Evolutionary conservation across 2,797 vertebrate species (phyloP), one percentile per base, ranked within the genome.

Genomic region (Mallotus villosus): DNA sequence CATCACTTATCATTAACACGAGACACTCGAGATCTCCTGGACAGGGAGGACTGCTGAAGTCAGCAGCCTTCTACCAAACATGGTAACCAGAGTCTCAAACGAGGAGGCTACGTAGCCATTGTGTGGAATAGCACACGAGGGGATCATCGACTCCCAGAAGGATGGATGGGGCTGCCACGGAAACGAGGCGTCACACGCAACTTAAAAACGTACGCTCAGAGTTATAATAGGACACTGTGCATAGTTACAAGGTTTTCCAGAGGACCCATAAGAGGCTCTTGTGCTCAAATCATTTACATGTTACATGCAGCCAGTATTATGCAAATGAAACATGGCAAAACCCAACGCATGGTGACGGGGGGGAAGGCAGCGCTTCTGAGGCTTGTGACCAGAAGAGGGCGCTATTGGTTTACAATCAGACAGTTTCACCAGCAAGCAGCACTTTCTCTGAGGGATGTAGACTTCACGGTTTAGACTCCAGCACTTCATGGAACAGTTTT

Each of bases 311-410:
- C 29, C 34, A 19, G 27, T 37, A 37, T 37, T 8, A 37, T 37
- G 34, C 34, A 46, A 46, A 46, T 46, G 41, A 46, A 46, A 14
- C 41, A 46, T 14, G 41, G 41, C 41, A 46, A 46, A 46, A 46
- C 41, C 41, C 9, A 3, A 46, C 41, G 2, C 27, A 29, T 29
- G 27, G 17, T 8, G 53, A 19, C 53, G 1, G 1, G 5, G 5
- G 19, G 21, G n/a, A 19, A 19, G 53, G 1, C 53, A n/a, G 3
- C 17, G 11, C 41, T 46, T 29, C 27, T 46, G 41, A 46, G 11
- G 0, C 0, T 9, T 55, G 19, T 0, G 0, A 19, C 74, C 91
- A 89, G 66, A 67, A 88, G 91, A 80, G 82, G 87, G 87, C 34
- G 82, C 72, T 78, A 61, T 17, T 71, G 78, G 53, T 60, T 79